phyloP scores from a whole-genome alignment of 2,888 invertebrate species.

The Pristionchus fissidentatus region DNA sequence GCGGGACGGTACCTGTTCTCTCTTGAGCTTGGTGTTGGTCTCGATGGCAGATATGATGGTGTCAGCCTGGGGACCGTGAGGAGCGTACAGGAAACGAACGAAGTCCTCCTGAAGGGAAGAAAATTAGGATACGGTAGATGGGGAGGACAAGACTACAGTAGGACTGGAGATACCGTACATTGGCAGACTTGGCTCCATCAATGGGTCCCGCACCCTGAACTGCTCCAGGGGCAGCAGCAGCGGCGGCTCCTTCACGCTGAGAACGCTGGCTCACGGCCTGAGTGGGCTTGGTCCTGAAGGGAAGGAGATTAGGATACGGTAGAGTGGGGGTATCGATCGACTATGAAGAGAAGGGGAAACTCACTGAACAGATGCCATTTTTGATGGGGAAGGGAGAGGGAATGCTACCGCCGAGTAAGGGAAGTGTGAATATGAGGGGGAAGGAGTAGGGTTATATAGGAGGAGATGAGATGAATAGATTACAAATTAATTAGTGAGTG shows the following conservation, averaged over 20 bases:
- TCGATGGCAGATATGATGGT: conserved; percentile 50
- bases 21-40: conserved; percentile 49
- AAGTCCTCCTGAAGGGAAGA: conserved; percentile 54
- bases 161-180: not conserved
- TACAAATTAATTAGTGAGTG: conserved; percentile 8
- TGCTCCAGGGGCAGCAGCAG: not conserved
- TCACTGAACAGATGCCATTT: conserved; percentile 29
- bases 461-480: not conserved
- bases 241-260: not conserved
- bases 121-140: not conserved
- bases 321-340: no score
- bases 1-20: conserved; percentile 47
- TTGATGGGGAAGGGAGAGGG: conserved; percentile 14
- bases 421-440: not conserved
- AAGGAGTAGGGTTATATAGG: not conserved
- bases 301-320: conserved; percentile 7
- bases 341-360: not conserved
- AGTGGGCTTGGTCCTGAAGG: conserved; percentile 22
- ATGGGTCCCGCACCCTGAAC: not conserved
- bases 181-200: conserved; percentile 13
- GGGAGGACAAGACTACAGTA: no score
- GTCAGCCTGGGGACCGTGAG: conserved; percentile 54
- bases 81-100: conserved; percentile 51
- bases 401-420: not conserved
- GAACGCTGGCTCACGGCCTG: conserved; percentile 10